Base-by-base conservation (phyloP, 2,113 vertebrate genomes). In the Jaculus jaculus region DNA sequence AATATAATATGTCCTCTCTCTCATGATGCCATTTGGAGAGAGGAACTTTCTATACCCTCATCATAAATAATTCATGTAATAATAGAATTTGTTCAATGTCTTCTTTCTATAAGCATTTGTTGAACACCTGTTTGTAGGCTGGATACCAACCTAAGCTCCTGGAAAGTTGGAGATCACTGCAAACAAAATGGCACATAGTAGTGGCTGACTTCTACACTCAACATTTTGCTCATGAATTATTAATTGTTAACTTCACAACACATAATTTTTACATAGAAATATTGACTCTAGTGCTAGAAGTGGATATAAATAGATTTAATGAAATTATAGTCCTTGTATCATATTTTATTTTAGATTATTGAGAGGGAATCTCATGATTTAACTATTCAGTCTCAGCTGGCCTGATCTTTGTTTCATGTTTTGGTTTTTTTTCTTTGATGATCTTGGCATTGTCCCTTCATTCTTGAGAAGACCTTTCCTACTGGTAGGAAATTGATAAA, bases 81-180 rank as follows among this genome's bases (percentile, higher is more conserved):
- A 78, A 60, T 79, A 79, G 32, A 87, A 42, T 80, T 77, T 95
- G 82, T 21, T 21, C 51, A 23, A 21, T n/a, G 65, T 85, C 65
- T 78, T 65, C 34, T 75, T 88, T 77, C 80, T 69, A n/a, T 75
- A 75, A 80, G 74, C 24, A 66, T 93, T 93, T 94, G 91, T 65
- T 86, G 21, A 86, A 30, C 71, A 71, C 4, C 32, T 88, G 68
- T 51, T 69, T 86, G 54, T 8, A 95, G 10, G 3, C 7, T 91
- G 15, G 34, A 80, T 58, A 42, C 39, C n/a, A 18, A 30, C 28
- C 58, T 81, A 82, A 74, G 26, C 30, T 72, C 75, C 42, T 47
- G 58, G 12, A 80, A 90, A 72, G 15, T 16, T 65, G 1, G 26
- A 60, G 5, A 0, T 89, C 65, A 42, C 32, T 61, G 61, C 10